A percentile compares a stretch with the other conserved stretches of the same genome.
These are phyloP conservation scores for Clarias laeviceps DNA, from an alignment of 2,797 vertebrate genomes.

Conservation along the genomic window DNA sequence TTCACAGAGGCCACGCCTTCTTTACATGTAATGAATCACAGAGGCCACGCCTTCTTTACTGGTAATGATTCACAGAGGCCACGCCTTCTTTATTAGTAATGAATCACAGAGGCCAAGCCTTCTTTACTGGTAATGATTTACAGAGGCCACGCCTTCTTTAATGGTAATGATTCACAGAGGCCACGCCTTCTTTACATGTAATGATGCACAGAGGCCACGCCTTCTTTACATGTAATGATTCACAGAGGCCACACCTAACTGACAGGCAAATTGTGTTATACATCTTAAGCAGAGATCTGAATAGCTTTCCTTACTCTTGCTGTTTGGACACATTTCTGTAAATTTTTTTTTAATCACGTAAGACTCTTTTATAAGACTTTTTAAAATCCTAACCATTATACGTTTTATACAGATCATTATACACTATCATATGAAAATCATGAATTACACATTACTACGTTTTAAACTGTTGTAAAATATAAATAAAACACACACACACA, in stretches of 20 bases:
- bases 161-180: not conserved
- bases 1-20: not conserved
- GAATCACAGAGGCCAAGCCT: not conserved
- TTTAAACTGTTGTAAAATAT: too few relatives aligned
- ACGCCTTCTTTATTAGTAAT: not conserved
- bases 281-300: not conserved
- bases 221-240: not conserved
- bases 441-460: too few relatives aligned
- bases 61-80: not conserved
- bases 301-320: not conserved
- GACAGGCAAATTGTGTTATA: not conserved
- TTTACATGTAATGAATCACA: not conserved
- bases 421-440: not conserved
- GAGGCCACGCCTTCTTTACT: not conserved
- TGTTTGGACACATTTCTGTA: not conserved
- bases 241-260: not conserved
- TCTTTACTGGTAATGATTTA: not conserved
- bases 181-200: not conserved
- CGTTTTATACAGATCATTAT: not conserved
- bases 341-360: not conserved
- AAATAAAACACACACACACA: not conserved
- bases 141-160: not conserved
- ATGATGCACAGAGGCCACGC: not conserved
- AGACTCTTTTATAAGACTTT: too few relatives aligned
- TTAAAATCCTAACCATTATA: not conserved